phyloP scores from a whole-genome alignment of 2,888 invertebrate genomes.

The Cryptosula pallasiana region DNA sequence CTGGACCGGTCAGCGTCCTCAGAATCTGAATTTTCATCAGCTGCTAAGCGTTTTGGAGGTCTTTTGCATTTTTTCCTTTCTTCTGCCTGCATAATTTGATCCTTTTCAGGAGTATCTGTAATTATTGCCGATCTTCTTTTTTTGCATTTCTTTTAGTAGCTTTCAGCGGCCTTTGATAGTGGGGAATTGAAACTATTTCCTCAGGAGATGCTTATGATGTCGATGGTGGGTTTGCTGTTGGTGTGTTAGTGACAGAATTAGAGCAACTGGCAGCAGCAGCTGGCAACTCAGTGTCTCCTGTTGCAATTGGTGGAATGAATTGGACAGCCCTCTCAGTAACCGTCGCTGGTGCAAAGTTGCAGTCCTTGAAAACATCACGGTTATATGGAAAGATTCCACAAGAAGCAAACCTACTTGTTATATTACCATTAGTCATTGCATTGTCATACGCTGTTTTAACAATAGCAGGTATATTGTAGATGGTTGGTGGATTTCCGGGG shows the following conservation, averaged over 20 bases:
- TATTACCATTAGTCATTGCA: not conserved
- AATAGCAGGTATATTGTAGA: not conserved
- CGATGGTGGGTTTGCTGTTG: too few species aligned
- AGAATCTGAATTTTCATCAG: not conserved
- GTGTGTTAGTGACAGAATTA: too few species aligned
- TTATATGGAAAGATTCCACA: not conserved
- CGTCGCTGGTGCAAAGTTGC: too few species aligned
- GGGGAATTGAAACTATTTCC: too few species aligned
- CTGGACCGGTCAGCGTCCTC: not conserved
- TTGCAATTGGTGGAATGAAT: too few species aligned
- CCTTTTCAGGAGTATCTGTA: not conserved
- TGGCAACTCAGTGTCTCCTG: too few species aligned
- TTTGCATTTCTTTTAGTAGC: too few species aligned
- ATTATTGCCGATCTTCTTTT: not conserved
- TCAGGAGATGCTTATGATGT: too few species aligned
- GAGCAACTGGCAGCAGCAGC: too few species aligned
- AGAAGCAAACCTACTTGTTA: not conserved
- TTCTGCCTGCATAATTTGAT: not conserved
- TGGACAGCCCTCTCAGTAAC: too few species aligned
- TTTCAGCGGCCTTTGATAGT: too few species aligned
- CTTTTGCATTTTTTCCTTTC: not conserved
- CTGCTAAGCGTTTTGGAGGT: not conserved
- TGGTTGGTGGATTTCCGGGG: not conserved
- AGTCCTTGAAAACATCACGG: too few species aligned
- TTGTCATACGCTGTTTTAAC: not conserved